phyloP scores from a whole-genome alignment of 2,113 vertebrate genomes.

The Pan paniscus region DNA sequence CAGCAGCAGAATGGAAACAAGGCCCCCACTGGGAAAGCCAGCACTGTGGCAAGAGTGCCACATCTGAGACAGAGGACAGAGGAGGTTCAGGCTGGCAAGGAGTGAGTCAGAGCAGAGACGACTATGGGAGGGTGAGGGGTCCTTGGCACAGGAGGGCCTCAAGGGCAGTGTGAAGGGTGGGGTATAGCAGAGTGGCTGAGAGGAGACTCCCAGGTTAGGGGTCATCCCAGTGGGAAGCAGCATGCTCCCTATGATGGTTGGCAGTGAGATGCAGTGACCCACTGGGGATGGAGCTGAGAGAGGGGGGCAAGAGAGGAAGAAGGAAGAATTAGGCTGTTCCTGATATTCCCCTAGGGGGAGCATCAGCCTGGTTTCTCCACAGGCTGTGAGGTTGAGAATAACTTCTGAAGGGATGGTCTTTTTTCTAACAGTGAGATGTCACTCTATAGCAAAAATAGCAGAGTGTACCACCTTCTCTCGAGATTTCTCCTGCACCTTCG shows the following conservation, averaged over 20 bases:
- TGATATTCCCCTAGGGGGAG: background rate
- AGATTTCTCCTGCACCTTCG: background rate
- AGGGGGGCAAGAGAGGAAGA: background rate
- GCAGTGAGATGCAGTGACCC: background rate
- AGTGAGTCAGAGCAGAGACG: background rate
- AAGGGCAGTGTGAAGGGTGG: no score
- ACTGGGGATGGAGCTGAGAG: background rate
- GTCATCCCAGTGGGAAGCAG: background rate
- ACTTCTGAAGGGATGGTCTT: background rate
- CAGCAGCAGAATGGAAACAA: background rate
- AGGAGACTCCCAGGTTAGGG: background rate
- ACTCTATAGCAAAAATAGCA: background rate
- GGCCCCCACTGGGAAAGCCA: background rate
- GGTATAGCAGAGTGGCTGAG: background rate
- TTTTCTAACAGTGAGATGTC: background rate
- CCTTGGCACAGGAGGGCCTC: background rate
- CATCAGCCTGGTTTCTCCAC: background rate
- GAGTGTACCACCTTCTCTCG: background rate
- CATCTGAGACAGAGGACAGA: background rate
- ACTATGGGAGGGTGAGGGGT: background rate
- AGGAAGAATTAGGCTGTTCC: background rate
- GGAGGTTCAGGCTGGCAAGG: background rate
- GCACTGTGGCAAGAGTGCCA: background rate
- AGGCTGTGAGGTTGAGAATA: background rate
- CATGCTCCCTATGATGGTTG: background rate